Base-by-base conservation (phyloP, 2,113 vertebrate genomes). In the Sphyrna mokarran region DNA sequence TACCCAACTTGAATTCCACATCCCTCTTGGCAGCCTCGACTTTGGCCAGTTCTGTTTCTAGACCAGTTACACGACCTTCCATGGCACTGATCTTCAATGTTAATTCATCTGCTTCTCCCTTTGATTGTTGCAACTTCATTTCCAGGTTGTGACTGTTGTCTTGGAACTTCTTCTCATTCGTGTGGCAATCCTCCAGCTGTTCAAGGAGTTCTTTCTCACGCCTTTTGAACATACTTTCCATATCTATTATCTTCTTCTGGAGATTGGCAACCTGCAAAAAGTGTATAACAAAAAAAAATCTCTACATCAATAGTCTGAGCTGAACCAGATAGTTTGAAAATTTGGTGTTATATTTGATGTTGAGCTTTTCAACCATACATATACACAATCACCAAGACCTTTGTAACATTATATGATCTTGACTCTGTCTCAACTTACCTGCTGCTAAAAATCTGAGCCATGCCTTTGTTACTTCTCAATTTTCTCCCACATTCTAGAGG, bases 41-140 rank as follows among this genome's bases (percentile, higher is more conserved):
- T 83, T 61, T 96, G 86, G 95, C 96, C 95, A 98, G 97, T 96
- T 98, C 98, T 94, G 96, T 96, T 80, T 98, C 97, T 61, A 98
- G 96, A 54, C 95, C 87, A 23, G 80, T 97, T 4, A 96, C 78
- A 13, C 78, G 97, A 69, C 95, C 96, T 91, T 98, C 96, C 61
- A 97, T 96, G 0, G 97, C 69, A 43, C 97, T 97, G 13, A 97
- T 96, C 90, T 96, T 96, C 63, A 96, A 96, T 68, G 95, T 97
- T 54, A 98, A 96, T 33, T 97, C 96, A 1, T 96, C 94, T 0
- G 96, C 95, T 95, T 96, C 96, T 8, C 95, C 40, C 3, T 68
- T 1, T 6, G 96, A 96, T 80, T 96, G 95, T 83, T 96, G 97
- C 40, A 97, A 95, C 87, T 95, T 96, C 95, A 94, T 14, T 40